Evolutionary conservation across 2,888 invertebrate species (phyloP).

Genomic region (Orthonevra nobilis): DNA sequence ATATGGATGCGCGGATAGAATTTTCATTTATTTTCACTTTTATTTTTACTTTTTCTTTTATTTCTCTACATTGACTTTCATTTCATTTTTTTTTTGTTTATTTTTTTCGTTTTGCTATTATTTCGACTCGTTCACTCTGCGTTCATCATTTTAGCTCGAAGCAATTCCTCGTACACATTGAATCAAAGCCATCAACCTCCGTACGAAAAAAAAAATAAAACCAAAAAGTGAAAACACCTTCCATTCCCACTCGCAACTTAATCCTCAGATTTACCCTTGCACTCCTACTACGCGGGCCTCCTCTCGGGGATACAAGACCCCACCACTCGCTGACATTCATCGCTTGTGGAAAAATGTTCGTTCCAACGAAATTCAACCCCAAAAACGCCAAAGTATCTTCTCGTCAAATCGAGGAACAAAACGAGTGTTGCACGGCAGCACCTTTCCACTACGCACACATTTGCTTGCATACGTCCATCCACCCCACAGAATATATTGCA

Average conservation of each 20-base stretch:
- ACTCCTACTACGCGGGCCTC: too few relatives aligned
- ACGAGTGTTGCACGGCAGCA: constrained; percentile 48
- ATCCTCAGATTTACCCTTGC: constrained; percentile 20
- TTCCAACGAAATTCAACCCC: constrained; percentile 16
- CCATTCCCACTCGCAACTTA: constrained; percentile 16
- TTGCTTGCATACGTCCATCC: neutral
- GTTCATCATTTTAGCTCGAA: constrained; percentile 62
- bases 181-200: constrained; percentile 68
- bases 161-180: constrained; percentile 60
- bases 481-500: too few relatives aligned
- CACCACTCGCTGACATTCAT: constrained; percentile 51
- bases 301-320: too few relatives aligned
- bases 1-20: too few relatives aligned
- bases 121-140: constrained; percentile 31
- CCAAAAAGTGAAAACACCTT: constrained; percentile 7
- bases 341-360: constrained; percentile 24
- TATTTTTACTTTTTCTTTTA: constrained; percentile 38
- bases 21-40: constrained; percentile 59
- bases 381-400: constrained; percentile 48
- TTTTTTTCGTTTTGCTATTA: too few relatives aligned
- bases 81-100: constrained; percentile 38
- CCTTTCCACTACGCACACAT: constrained; percentile 41
- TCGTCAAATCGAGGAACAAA: constrained; percentile 3
- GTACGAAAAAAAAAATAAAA: constrained; percentile 5
- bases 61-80: constrained; percentile 56